These are phyloP conservation scores for Branchellion lobata DNA, from an alignment of 2,888 invertebrate genomes.

Conservation along the genomic window DNA sequence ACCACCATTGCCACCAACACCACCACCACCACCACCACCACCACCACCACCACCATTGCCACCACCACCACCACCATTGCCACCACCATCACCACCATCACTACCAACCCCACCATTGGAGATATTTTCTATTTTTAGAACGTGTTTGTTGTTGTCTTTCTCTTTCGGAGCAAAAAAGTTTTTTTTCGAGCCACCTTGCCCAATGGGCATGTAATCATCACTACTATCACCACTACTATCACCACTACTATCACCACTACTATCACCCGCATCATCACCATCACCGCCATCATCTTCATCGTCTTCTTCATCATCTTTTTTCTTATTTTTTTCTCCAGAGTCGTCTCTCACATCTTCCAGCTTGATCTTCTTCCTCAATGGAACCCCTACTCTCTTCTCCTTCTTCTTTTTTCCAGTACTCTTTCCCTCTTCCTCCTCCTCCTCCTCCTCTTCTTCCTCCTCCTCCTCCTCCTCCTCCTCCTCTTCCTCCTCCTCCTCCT, in stretches of 20 bases:
- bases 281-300: conserved; percentile 49
- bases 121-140: no score
- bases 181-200: background rate
- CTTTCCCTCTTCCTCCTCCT: conserved; percentile 42
- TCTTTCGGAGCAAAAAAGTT: no score
- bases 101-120: background rate
- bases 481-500: conserved; percentile 11
- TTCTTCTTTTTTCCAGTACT: background rate
- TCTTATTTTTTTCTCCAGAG: conserved; percentile 10
- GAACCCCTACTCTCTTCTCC: conserved; percentile 7
- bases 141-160: no score
- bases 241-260: background rate
- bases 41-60: background rate
- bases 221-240: background rate
- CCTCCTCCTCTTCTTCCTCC: background rate
- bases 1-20: background rate
- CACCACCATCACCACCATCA: background rate
- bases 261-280: conserved; percentile 35
- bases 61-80: background rate
- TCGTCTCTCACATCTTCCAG: conserved; percentile 46
- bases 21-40: no score
- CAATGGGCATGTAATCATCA: conserved; percentile 2
- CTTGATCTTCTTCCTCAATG: conserved; percentile 46
- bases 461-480: background rate
- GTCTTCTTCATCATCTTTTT: conserved; percentile 45